phyloP scores from a whole-genome alignment of 2,888 invertebrate genomes.

The Oligia strigilis region DNA sequence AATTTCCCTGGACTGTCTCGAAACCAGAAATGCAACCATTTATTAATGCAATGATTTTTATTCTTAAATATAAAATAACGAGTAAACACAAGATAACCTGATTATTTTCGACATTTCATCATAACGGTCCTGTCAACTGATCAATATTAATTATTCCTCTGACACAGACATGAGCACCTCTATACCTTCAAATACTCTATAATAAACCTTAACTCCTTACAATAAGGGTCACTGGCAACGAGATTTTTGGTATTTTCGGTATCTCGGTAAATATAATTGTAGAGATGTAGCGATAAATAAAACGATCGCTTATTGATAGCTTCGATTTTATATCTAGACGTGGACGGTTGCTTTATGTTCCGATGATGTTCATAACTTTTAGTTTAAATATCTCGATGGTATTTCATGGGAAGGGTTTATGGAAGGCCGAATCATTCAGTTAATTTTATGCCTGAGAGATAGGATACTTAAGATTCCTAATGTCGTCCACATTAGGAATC shows the following conservation, averaged over 20 bases:
- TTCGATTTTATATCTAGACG: conserved; percentile 66
- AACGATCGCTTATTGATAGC: conserved; percentile 70
- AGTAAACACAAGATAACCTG: conserved; percentile 48
- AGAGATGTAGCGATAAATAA: conserved; percentile 67
- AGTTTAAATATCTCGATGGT: conserved; percentile 44
- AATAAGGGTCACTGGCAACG: conserved; percentile 1
- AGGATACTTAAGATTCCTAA: neutral
- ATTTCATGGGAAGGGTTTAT: conserved; percentile 26
- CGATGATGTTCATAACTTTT: conserved; percentile 53
- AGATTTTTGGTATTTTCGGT: conserved; percentile 21
- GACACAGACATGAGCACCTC: conserved; percentile 50
- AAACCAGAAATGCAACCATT: neutral
- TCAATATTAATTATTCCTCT: conserved; percentile 77
- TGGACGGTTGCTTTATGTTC: conserved; percentile 42
- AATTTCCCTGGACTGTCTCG: conserved; percentile 35
- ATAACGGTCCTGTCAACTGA: conserved; percentile 73
- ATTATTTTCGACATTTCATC: conserved; percentile 66
- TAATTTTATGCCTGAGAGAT: neutral
- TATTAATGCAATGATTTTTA: conserved; percentile 3
- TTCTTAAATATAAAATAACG: conserved; percentile 19
- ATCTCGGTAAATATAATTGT: conserved; percentile 38
- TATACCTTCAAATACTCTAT: conserved; percentile 29
- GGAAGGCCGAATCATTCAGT: neutral
- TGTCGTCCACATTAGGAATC: neutral
- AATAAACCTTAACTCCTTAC: conserved; percentile 7